Base-by-base conservation (phyloP, 2,888 invertebrate species). In the Digitonthophagus gazella region DNA sequence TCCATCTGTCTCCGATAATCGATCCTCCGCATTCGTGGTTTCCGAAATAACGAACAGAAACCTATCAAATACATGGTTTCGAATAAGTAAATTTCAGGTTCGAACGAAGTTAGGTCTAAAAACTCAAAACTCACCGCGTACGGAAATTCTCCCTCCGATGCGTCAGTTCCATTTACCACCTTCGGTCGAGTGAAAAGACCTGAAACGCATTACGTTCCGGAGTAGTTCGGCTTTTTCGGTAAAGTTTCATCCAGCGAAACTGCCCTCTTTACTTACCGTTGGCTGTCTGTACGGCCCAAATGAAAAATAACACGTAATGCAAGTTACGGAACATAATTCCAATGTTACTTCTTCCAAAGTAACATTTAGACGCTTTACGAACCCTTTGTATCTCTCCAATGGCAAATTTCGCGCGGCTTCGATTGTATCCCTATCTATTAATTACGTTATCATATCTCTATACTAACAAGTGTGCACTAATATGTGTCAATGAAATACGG, bases 11-110 rank as follows among this genome's bases (percentile, higher is more conserved):
- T 54, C 71, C 72, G 28, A 76, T 69, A 58, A 76, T 75, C 1
- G 75, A 73, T 8, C 73, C 75, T 15, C 75, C 75, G 61, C 76
- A 76, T 18, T 71, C 70, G 67, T 75, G 76, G 5, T 44, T 58
- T 6, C 66, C 67, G 15, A 19, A 67, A 54, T 71, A 73, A n/a
- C 74, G 68, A n/a, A 75, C 58, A 0, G 76, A 76, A 0, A 75
- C 75, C 76, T 76, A 56, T 16, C 68, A 57, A 67, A 22, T 20
- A 70, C 15, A 15, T 58, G n/a, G 58, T 14, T 16, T 3, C 14
- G 6, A 58, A 58, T 16, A 58, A 57, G 57, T 57, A 1, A 14
- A 58, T 4, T 58, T 58, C 15, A 44, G 11, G 11, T 44, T 6
- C 28, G 11, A 44, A n/a, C n/a, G n/a, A 44, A 44, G 54, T 58